Base-by-base conservation (phyloP, 2,797 vertebrate genomes). In the Pseudomugil gertrudae region DNA sequence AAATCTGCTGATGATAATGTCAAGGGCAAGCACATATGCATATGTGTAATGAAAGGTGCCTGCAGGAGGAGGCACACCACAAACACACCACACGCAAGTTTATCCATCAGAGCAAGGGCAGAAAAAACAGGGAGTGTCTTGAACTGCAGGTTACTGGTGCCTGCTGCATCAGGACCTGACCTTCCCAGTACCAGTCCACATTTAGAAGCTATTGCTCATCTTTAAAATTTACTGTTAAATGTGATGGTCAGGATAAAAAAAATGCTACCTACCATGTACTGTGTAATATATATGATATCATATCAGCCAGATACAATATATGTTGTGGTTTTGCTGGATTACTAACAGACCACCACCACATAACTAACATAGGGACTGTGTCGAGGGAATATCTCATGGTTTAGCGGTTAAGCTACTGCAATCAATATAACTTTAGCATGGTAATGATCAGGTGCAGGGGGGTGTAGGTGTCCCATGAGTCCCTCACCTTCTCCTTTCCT, bases 371-470 rank as follows among this genome's bases (percentile, higher is more conserved):
- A 57, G 55, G 50, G 54, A 19, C 55, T 5, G 56, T 29, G 63
- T 78, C 76, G n/a, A 54, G 93, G 93, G 92, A 94, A 89, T 87
- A 83, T 78, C 89, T 92, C 76, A 70, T 73, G 80, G 69, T 92
- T 92, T 90, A 92, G 90, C 90, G 90, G 89, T 88, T 92, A 92
- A 93, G 88, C 89, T 89, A 72, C 74, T 85, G 83, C 91, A 90
- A 93, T 95, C 94, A 91, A 94, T 93, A 94, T 85, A 91, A 93
- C 93, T 93, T 92, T 92, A 92, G 85, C 90, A 92, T 92, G 89
- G 86, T 90, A 93, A 93, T 92, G 90, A 94, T 93, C 89, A 89
- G 84, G 85, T 89, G 85, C 86, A 87, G 74, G 85, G 72, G 70
- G 85, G 84, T 84, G 75, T 70, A 76, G 57, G 76, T 92, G 89